These are phyloP conservation scores for Chaenodraco wilsoni DNA, from an alignment of 2,797 vertebrate genomes.

Conservation along the genomic window DNA sequence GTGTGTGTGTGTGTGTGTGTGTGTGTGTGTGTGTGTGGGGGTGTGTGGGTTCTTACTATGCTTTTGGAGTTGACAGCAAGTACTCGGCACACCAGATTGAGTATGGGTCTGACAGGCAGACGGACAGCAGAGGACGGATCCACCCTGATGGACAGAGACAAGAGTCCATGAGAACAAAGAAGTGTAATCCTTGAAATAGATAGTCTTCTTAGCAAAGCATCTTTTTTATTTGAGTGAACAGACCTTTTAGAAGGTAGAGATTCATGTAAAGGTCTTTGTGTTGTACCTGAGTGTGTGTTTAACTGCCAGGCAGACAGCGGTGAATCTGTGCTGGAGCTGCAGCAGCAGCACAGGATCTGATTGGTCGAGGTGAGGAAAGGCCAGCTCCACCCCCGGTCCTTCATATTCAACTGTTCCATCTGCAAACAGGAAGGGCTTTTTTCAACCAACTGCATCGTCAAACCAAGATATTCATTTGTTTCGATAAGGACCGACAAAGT, in stretches of 20 bases:
- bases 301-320: slow-evolving; percentile 85
- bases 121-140: slow-evolving; percentile 88
- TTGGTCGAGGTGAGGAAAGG: slow-evolving; percentile 82
- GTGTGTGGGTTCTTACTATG: slow-evolving; percentile 79
- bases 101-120: slow-evolving; percentile 86
- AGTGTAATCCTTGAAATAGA: neutral
- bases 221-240: neutral
- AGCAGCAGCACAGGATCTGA: slow-evolving; percentile 83
- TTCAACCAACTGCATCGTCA: too few relatives aligned
- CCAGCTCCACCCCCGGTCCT: slow-evolving; percentile 85
- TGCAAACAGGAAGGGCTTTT: slow-evolving; percentile 49
- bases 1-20: neutral
- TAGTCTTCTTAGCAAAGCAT: neutral
- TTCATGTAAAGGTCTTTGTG: neutral
- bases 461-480: too few relatives aligned
- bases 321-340: slow-evolving; percentile 86
- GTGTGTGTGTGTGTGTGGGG: too few relatives aligned
- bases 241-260: neutral
- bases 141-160: slow-evolving; percentile 71
- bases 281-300: slow-evolving; percentile 82
- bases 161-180: neutral
- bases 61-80: slow-evolving; percentile 87
- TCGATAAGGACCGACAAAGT: too few relatives aligned
- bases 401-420: slow-evolving; percentile 86
- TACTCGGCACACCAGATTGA: slow-evolving; percentile 89